Conservation (phyloP, 2,797 vertebrate species). For the Gambelia wislizenii region DNA sequence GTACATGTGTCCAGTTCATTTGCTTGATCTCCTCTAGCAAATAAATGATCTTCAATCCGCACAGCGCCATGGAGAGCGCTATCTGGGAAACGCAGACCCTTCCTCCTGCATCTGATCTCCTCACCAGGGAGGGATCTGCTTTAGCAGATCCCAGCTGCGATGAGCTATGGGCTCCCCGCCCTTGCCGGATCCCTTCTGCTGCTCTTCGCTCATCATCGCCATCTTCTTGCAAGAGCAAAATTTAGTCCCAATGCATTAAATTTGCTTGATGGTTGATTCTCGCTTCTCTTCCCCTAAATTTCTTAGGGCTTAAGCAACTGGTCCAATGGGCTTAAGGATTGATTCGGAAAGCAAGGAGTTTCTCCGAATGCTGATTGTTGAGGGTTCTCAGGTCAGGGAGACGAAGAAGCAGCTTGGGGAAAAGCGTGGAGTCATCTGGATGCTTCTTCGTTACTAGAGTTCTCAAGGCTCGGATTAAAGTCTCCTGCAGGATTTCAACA, state of each 20-base stretch:
- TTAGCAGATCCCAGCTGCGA: conserved; percentile 57
- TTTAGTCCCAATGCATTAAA: conserved; percentile 83
- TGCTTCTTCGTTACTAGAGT: conserved; percentile 81
- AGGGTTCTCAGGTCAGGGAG: conserved; percentile 89
- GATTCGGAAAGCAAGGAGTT: conserved; percentile 89
- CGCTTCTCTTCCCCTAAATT: not conserved
- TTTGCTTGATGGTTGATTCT: conserved; percentile 67
- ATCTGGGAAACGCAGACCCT: conserved; percentile 8
- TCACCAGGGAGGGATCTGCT: conserved; percentile 7
- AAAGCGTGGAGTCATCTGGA: conserved; percentile 84
- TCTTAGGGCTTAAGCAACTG: conserved; percentile 11
- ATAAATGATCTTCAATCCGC: conserved; percentile 37
- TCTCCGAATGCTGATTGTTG: conserved; percentile 91
- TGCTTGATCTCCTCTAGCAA: conserved; percentile 23
- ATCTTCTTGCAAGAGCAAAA: conserved; percentile 35
- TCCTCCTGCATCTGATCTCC: conserved; percentile 21
- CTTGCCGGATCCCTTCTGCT: conserved; percentile 80
- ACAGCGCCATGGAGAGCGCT: conserved; percentile 1
- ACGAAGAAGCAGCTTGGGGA: conserved; percentile 89
- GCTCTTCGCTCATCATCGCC: conserved; percentile 51
- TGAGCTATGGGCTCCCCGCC: conserved; percentile 78
- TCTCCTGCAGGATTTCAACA: conserved; percentile 89
- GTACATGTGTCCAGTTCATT: conserved; percentile 10
- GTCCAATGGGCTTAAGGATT: conserved; percentile 71
- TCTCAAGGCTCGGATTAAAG: conserved; percentile 85